Percentiles rank a stretch among this genome's conserved stretches.
These are phyloP conservation scores for Pristionchus exspectatus DNA, from an alignment of 2,888 invertebrate genomes.

Conservation along the genomic window DNA sequence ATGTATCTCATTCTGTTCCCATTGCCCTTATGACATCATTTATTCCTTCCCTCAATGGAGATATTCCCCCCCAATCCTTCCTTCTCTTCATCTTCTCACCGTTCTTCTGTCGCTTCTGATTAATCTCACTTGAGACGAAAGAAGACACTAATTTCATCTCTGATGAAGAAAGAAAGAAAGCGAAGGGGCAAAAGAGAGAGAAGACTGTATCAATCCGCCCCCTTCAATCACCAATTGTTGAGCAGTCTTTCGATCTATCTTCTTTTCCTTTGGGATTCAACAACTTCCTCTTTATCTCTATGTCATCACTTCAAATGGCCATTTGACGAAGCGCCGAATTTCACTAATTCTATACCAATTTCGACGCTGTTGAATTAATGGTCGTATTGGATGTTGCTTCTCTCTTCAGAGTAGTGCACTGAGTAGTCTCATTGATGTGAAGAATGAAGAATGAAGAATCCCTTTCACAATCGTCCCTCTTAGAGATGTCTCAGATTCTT, in stretches of 20 bases:
- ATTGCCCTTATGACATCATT: constrained; percentile 15
- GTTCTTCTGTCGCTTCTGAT: constrained; percentile 36
- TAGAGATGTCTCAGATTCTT: background rate
- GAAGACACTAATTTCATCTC: constrained; percentile 42
- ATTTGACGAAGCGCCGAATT: background rate
- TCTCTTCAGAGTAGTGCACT: background rate
- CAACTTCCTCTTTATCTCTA: background rate
- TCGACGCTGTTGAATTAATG: background rate
- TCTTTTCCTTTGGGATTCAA: background rate
- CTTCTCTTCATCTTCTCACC: constrained; percentile 18
- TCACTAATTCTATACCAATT: constrained; percentile 25
- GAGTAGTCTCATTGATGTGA: background rate
- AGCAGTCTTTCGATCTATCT: background rate
- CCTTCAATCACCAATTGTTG: background rate
- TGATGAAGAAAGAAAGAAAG: constrained; percentile 20
- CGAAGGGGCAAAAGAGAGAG: background rate
- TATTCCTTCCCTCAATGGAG: background rate
- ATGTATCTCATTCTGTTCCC: background rate
- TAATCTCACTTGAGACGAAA: constrained; percentile 35
- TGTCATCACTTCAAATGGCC: background rate
- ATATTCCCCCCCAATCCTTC: background rate
- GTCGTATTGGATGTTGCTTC: background rate
- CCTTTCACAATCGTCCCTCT: background rate
- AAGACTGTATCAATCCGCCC: constrained; percentile 2
- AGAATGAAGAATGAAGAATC: background rate